Base-by-base conservation (phyloP, 1,140 invertebrate species). In the Tetramorium simillimum region DNA sequence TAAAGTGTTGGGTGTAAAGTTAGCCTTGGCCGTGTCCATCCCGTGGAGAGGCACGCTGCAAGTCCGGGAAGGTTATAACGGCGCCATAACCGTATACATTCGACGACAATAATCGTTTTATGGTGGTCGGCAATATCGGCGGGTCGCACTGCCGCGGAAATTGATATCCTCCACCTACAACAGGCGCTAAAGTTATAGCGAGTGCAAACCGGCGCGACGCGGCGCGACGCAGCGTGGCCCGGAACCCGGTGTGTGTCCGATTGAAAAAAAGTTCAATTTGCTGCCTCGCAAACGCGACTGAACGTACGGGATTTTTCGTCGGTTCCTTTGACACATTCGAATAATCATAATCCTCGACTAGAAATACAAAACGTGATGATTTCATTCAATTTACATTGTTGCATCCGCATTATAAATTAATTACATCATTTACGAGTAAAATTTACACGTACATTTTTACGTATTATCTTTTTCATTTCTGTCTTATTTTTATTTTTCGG, bases 61-160 rank as follows among this genome's bases (percentile, higher is more conserved):
- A 92, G 89, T 91, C 89, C 90, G 80, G 86, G 84, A 81, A 92
- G 92, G 92, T 94, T 93, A 95, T 95, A 95, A 94, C 93, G 92
- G 92, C 93, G 92, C 93, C 91, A 94, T 95, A 95, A 95, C 94
- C 94, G 93, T 95, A 95, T 95, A 94, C 94, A 93, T 93, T 94
- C 92, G 91, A 90, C 91, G 94, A 95, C 94, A 94, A 95, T 95
- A 95, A 95, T 95, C 93, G 94, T 93, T 94, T 95, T 94, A 95
- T 94, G 93, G 94, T 90, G 89, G 89, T 89, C 89, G 90, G 87
- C 87, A 91, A 92, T 93, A 93, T 94, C 92, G 92, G 90, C 88
- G 86, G 87, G 77, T 90, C 88, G 78, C 85, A 86, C 89, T 69
- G 75, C 77, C 72, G 60, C 82, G 88, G 78, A 80, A 88, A 85